phyloP scores from a whole-genome alignment of 2,888 invertebrate species.

The Diplazon laetatorius region DNA sequence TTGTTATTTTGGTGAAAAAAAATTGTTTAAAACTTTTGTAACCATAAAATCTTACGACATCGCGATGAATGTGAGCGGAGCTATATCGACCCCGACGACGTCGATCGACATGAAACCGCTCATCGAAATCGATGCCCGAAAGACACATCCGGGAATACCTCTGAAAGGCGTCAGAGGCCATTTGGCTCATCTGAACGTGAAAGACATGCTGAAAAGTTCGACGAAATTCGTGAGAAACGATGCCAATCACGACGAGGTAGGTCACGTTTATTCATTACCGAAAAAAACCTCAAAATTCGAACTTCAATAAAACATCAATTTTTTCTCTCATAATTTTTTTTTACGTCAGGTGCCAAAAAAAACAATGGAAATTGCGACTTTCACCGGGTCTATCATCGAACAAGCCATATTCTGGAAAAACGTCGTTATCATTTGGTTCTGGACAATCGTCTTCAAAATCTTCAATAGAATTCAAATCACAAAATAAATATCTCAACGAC shows the following conservation, averaged over 20 bases:
- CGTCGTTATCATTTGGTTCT: constrained; percentile 56
- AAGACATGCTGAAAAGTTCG: constrained; percentile 35
- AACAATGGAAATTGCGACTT: background rate
- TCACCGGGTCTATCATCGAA: constrained; percentile 8
- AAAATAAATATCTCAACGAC: constrained; percentile 8
- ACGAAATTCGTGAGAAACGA: constrained; percentile 23
- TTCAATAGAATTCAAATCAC: constrained; percentile 24
- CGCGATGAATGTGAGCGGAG: constrained; percentile 54
- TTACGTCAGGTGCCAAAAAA: constrained; percentile 6
- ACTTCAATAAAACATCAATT: background rate
- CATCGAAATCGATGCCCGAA: constrained; percentile 54
- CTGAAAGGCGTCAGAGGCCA: constrained; percentile 65
- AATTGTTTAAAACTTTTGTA: background rate
- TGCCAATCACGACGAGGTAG: constrained; percentile 16
- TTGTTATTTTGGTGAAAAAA: background rate
- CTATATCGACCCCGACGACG: constrained; percentile 66
- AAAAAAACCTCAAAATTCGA: background rate
- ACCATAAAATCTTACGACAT: background rate
- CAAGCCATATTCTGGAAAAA: constrained; percentile 53
- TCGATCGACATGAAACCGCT: constrained; percentile 65
- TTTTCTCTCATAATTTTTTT: background rate
- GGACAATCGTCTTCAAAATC: constrained; percentile 28
- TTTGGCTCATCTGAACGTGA: constrained; percentile 61
- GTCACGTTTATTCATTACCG: background rate
- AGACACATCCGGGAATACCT: constrained; percentile 57